phyloP scores from a whole-genome alignment of 2,888 invertebrate genomes.

The Caenorhabditis uteleia region DNA sequence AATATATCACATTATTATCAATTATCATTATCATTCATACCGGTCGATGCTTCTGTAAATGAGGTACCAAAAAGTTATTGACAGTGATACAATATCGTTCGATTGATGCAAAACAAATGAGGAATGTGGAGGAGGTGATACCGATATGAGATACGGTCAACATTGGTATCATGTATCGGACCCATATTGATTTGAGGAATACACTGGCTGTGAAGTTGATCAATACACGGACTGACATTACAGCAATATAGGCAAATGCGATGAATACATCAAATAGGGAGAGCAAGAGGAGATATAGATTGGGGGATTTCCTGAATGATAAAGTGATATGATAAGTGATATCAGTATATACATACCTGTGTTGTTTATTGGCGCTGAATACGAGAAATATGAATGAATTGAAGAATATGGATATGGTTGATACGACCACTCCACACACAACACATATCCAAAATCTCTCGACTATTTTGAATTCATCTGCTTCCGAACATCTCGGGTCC shows the following conservation, averaged over 20 bases:
- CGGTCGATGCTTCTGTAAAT: conserved; percentile 35
- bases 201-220: conserved; percentile 42
- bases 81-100: conserved; percentile 53
- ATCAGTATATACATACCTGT: conserved; percentile 30
- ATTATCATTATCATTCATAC: background rate
- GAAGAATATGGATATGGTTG: conserved; percentile 46
- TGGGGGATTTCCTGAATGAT: conserved; percentile 49
- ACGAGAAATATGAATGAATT: conserved; percentile 53
- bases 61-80: conserved; percentile 36
- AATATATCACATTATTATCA: background rate
- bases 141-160: conserved; percentile 51
- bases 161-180: conserved; percentile 52
- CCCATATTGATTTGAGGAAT: conserved; percentile 39
- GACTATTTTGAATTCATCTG: conserved; percentile 27
- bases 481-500: conserved; percentile 9
- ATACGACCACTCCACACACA: conserved; percentile 40
- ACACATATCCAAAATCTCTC: conserved; percentile 43
- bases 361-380: conserved; percentile 50
- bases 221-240: conserved; percentile 46
- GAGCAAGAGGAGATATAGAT: conserved; percentile 50
- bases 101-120: conserved; percentile 58
- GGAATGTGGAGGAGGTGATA: conserved; percentile 53
- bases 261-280: conserved; percentile 56
- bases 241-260: conserved; percentile 49
- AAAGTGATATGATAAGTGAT: background rate